Evolutionary conservation across 92 coral and sea anemone species (phyloP).

Genomic region (Zoanthus sansibaricus): DNA sequence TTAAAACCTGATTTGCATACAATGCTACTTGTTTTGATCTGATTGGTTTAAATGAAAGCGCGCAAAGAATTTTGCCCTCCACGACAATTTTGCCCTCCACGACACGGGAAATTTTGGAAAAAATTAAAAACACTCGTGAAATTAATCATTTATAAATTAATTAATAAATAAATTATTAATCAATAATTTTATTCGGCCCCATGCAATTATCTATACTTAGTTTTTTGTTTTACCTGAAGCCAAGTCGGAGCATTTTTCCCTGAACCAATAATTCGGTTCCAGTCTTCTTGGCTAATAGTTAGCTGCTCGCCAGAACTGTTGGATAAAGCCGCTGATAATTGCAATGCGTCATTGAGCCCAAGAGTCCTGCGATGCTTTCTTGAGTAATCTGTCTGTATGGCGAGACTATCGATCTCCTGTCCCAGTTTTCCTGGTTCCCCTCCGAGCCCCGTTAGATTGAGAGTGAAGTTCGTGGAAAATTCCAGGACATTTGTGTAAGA

Average conservation of each 20-base stretch:
- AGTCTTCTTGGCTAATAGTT: constrained; percentile 61
- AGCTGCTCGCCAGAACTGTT: constrained; percentile 19
- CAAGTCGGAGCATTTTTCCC: constrained; percentile 78
- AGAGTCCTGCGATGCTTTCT: constrained; percentile 69
- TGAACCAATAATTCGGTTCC: constrained; percentile 74
- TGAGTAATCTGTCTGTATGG: constrained; percentile 73
- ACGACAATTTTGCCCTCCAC: no score
- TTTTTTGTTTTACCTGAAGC: constrained; percentile 55
- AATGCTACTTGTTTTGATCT: no score
- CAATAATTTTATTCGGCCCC: background rate
- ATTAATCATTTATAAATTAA: no score
- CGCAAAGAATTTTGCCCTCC: no score
- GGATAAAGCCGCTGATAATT: constrained; percentile 66
- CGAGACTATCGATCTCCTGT: constrained; percentile 65
- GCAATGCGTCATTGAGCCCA: constrained; percentile 63
- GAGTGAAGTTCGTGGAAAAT: constrained; percentile 57
- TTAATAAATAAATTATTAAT: no score
- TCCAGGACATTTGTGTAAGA: constrained; percentile 18
- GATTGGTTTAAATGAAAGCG: no score
- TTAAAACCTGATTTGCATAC: no score
- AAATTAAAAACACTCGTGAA: no score
- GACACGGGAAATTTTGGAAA: no score
- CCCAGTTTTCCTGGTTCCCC: constrained; percentile 78
- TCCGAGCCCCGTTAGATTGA: constrained; percentile 76
- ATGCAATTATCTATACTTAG: background rate